Base-by-base conservation (phyloP, 2,113 vertebrate species). In the Sporophila hypoxantha region DNA sequence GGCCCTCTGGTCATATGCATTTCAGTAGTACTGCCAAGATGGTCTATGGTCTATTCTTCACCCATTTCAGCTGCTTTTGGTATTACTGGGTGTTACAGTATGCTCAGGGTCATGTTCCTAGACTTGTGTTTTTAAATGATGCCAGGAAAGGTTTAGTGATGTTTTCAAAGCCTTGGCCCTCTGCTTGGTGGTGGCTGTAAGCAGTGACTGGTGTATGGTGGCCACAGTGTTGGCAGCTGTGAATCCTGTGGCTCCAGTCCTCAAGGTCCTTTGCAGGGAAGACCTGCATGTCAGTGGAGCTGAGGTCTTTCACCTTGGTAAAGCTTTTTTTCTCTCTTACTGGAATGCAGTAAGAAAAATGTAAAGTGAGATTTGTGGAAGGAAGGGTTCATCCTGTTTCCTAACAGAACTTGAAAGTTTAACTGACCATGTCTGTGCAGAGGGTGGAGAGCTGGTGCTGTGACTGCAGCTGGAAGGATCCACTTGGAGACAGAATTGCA, bases 51-150 rank as follows among this genome's bases (percentile, higher is more conserved):
- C 27, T 6, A 1, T 68, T 92, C 18, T 19, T 87, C n/a, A 17
- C 19, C 30, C 53, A 3, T 82, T 92, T 76, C 34, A 65, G 41
- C 32, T 73, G n/a, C 7, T 8, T 71, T 87, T 87, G 8, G 6
- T 25, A 5, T 64, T 34, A 14, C 20, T 36, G 56, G 41, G 25
- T 2, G 0, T 39, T 76, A 32, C 0, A 2, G 0, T 73, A 18
- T 0, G 1, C 53, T 90, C 10, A 5, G 25, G n/a, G 32, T 57
- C 41, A 23, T 4, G 8, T 52, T 88, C 34, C 37, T 53, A 13
- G 20, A 49, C 14, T 37, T 50, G 17, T 6, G 8, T 62, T 85
- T 61, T 57, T 27, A 27, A 76, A 30, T 42, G 2, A 42, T 5
- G 4, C 20, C 12, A 19, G 46, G 14, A 61, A 37, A 44, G 56